A percentile compares a stretch with the other conserved stretches of the same genome.
phyloP scores from a whole-genome alignment of 2,888 invertebrate species.

The Dyspetes luteomarginatus region DNA sequence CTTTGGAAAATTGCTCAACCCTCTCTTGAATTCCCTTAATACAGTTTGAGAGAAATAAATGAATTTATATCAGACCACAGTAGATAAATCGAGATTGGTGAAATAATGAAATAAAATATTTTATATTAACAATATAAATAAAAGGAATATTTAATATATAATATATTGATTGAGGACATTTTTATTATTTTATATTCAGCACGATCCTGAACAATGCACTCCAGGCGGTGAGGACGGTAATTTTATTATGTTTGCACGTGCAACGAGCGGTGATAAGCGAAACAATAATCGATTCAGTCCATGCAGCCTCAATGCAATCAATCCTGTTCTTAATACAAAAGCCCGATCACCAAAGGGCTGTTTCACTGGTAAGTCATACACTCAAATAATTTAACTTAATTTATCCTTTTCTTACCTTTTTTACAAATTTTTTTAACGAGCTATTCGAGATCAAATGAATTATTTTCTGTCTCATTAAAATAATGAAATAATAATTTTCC shows the following conservation, averaged over 20 bases:
- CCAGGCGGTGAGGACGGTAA: conserved; percentile 98
- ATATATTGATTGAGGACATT: conserved; percentile 69
- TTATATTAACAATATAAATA: not conserved
- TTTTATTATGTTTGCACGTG: conserved; percentile 99
- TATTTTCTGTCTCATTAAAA: too few species aligned
- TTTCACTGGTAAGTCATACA: conserved; percentile 89
- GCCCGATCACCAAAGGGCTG: conserved; percentile 96
- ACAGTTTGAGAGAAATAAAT: not conserved
- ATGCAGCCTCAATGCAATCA: conserved; percentile 96
- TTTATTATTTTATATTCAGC: conserved; percentile 85
- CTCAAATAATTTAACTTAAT: not conserved
- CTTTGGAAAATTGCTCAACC: conserved; percentile 38
- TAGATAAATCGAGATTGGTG: not conserved
- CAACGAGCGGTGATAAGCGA: conserved; percentile 98
- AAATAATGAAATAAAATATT: not conserved
- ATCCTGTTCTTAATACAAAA: conserved; percentile 95
- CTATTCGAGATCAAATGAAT: too few species aligned
- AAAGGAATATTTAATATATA: too few species aligned
- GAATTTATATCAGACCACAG: not conserved
- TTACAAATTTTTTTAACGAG: too few species aligned
- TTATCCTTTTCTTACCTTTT: not conserved
- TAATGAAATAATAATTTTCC: too few species aligned
- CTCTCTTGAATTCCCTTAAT: not conserved
- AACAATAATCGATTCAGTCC: conserved; percentile 98
- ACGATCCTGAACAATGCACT: conserved; percentile 97